phyloP scores from a whole-genome alignment of 2,797 vertebrate species.

The Nyctalus aviator region DNA sequence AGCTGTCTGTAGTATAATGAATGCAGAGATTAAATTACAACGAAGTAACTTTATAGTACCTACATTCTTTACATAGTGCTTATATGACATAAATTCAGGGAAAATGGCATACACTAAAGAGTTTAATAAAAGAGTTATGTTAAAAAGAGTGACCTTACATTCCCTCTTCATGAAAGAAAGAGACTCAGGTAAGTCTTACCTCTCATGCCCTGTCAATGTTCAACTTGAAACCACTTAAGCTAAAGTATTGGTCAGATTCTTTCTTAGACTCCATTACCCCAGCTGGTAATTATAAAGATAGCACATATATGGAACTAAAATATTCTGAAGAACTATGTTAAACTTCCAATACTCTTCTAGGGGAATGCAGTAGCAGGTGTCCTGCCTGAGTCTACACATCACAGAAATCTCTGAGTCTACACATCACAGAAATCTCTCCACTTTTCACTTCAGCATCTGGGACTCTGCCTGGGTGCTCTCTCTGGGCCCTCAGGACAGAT shows the following conservation, averaged over 20 bases:
- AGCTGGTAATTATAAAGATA: neutral
- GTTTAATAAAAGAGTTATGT: neutral
- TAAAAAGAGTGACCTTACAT: neutral
- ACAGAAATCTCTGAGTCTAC: neutral
- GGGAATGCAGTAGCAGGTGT: rapidly evolving
- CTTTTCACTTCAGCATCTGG: neutral
- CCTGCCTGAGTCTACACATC: neutral
- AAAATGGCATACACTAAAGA: neutral
- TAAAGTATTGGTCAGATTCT: neutral
- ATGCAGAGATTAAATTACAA: neutral
- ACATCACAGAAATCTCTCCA: neutral
- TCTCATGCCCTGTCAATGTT: neutral
- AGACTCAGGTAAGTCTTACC: neutral
- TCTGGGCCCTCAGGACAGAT: neutral
- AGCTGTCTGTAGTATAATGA: neutral
- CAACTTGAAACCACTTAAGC: neutral
- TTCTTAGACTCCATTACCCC: neutral
- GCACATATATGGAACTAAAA: neutral
- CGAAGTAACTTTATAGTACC: neutral
- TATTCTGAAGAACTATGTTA: neutral
- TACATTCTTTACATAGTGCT: neutral
- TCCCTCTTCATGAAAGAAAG: neutral
- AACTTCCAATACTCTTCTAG: neutral
- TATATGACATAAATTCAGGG: neutral
- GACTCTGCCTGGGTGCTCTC: neutral